Percentiles rank a stretch among this genome's conserved stretches.
Conservation (phyloP, 2,888 invertebrate species). For the Anoplius nigerrimus region DNA sequence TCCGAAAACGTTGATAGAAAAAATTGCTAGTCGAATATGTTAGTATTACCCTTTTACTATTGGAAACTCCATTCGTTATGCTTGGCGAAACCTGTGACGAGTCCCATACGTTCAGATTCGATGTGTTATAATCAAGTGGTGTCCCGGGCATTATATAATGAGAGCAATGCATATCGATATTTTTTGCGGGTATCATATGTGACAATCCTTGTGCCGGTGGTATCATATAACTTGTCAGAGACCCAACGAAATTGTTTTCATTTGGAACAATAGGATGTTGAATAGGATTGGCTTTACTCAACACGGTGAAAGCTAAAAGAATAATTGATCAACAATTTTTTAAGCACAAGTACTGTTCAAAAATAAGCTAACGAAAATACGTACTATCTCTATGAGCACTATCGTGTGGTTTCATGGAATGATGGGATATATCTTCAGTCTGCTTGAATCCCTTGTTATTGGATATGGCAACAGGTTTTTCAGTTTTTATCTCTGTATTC, state of each 20-base stretch:
- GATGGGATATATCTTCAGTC: conserved; percentile 70
- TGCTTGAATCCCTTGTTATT: conserved; percentile 68
- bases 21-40: neutral
- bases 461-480: conserved; percentile 62
- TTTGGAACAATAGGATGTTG: conserved; percentile 62
- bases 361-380: conserved; percentile 25
- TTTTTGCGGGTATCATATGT: conserved; percentile 64
- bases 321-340: neutral
- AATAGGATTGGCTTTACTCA: conserved; percentile 57
- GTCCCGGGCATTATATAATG: conserved; percentile 69
- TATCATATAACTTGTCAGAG: conserved; percentile 66
- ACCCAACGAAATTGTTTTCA: conserved; percentile 68
- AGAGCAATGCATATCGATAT: conserved; percentile 65
- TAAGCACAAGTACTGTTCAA: neutral
- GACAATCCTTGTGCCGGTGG: conserved; percentile 64
- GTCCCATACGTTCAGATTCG: conserved; percentile 70
- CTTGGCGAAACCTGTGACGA: conserved; percentile 60
- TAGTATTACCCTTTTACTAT: conserved; percentile 60
- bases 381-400: conserved; percentile 68
- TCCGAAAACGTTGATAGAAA: conserved; percentile 3
- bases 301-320: conserved; percentile 61
- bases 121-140: conserved; percentile 64
- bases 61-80: conserved; percentile 63
- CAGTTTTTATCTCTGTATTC: conserved; percentile 61
- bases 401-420: conserved; percentile 65